Evolutionary conservation across 2,888 invertebrate species (phyloP), one percentile per base, ranked within the genome.

Genomic region (Melanophora roralis): DNA sequence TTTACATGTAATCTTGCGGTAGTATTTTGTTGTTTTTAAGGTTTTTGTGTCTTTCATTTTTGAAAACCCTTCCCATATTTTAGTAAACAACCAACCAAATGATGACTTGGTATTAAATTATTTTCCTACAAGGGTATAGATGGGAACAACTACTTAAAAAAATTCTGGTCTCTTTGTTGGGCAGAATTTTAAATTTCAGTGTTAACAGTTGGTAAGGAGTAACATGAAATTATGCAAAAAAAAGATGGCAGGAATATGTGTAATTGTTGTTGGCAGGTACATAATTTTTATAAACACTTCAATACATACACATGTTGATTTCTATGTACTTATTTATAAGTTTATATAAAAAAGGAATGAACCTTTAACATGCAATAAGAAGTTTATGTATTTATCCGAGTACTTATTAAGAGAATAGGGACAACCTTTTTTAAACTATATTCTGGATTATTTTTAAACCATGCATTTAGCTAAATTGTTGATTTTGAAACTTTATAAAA

Each of bases 41-140:
- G 21, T n/a, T 49, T 27, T 27, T 34, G 21, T 21, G 51, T 43
- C 34, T 16, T 55, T 49, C 53, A 45, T 40, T 40, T 1, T 19
- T 0, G 49, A 45, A 32, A 65, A 49, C 69, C 36, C 64, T 68
- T 34, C 55, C 62, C 72, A 76, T 72, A 68, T 64, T 64, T 76
- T 73, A 40, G 32, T 9, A 67, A 55, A 57, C 16, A 45, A 38
- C 51, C 53, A 57, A 53, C 57, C 32, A 62, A 69, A 68, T 73
- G 68, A 69, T 45, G 74, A 59, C 51, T 53, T 55, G 32, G 34
- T 71, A 68, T 49, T 6, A 68, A 43, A 57, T 43, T 64, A 67
- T 27, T 16, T 16, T 45, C 36, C 43, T 40, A 12, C 36, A 40
- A 12, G n/a, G 14, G 11, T 38, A 27, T 21, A 14, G 34, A 27